phyloP scores from a whole-genome alignment of 2,888 invertebrate species.

The Dicyrtomina minuta region DNA sequence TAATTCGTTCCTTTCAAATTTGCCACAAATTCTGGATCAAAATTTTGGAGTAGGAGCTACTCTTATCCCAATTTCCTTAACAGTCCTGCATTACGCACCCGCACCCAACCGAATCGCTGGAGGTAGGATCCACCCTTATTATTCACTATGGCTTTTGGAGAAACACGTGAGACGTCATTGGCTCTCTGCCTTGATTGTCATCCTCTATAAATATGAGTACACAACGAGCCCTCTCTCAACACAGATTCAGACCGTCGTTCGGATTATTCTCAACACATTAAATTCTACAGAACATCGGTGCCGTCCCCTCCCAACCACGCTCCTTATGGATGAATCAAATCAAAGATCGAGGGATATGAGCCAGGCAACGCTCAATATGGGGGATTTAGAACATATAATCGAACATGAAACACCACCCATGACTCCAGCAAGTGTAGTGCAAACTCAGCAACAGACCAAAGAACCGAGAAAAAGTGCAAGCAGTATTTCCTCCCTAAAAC shows the following conservation, averaged over 20 bases:
- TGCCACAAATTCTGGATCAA: constrained; percentile 92
- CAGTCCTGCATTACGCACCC: constrained; percentile 77
- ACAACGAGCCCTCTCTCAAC: constrained; percentile 57
- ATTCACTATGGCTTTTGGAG: constrained; percentile 85
- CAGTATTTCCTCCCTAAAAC: constrained; percentile 41
- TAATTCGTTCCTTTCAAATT: constrained; percentile 89
- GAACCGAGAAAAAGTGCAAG: constrained; percentile 47
- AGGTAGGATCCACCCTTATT: constrained; percentile 64
- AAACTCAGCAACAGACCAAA: not conserved
- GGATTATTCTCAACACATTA: constrained; percentile 87
- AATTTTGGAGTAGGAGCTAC: constrained; percentile 91
- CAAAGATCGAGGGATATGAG: constrained; percentile 62
- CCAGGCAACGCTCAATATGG: constrained; percentile 37
- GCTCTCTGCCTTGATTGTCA: constrained; percentile 88
- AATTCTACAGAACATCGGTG: constrained; percentile 91
- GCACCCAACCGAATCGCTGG: constrained; percentile 66
- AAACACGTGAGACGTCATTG: constrained; percentile 85
- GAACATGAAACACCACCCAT: constrained; percentile 52
- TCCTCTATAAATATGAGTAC: constrained; percentile 80
- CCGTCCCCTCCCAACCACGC: constrained; percentile 76
- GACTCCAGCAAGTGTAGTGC: constrained; percentile 45
- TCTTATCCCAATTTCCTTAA: constrained; percentile 80
- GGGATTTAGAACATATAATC: constrained; percentile 50
- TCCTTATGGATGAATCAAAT: constrained; percentile 72
- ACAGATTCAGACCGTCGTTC: constrained; percentile 77